A percentile compares a stretch with the other conserved stretches of the same genome.
Evolutionary conservation across 2,888 invertebrate genomes (phyloP).

Genomic region (Conops quadrifasciatus): DNA sequence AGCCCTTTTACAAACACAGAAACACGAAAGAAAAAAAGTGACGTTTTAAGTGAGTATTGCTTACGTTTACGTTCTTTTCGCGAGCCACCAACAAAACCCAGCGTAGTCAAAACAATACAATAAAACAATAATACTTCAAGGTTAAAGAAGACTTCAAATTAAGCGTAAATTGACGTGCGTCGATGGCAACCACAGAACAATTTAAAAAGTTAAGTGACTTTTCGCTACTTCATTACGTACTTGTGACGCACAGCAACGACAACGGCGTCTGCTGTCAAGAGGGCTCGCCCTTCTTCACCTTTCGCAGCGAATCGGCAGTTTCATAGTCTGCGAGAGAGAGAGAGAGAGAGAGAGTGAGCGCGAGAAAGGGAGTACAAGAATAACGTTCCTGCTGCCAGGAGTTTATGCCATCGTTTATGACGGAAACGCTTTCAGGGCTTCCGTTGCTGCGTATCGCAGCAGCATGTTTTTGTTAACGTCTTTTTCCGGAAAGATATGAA

Average conservation of each 20-base stretch:
- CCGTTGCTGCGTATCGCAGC: constrained; percentile 15
- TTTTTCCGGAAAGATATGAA: constrained; percentile 25
- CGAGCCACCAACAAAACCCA: too few species aligned
- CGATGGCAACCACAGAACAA: constrained; percentile 25
- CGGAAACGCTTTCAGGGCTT: constrained; percentile 25
- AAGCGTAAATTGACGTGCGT: background rate
- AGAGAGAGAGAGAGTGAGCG: too few species aligned
- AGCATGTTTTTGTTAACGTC: constrained; percentile 11
- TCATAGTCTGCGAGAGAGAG: too few species aligned
- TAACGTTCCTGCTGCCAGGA: constrained; percentile 17
- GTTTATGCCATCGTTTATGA: constrained; percentile 7
- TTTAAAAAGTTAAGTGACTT: constrained; percentile 56
- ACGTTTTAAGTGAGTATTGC: too few species aligned
- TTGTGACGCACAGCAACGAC: constrained; percentile 32
- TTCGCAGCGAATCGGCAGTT: too few species aligned
- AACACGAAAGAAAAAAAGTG: too few species aligned
- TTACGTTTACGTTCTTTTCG: constrained; percentile 1
- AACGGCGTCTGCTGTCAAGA: too few species aligned
- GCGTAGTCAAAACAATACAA: constrained; percentile 5
- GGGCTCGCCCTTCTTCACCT: too few species aligned
- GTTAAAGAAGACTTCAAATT: background rate
- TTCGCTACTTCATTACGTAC: constrained; percentile 57
- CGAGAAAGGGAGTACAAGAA: too few species aligned
- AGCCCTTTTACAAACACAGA: too few species aligned
- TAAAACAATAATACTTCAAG: constrained; percentile 10